These are phyloP conservation scores for Hanleya hanleyi DNA, from an alignment of 2,888 invertebrate species.

Conservation along the genomic window DNA sequence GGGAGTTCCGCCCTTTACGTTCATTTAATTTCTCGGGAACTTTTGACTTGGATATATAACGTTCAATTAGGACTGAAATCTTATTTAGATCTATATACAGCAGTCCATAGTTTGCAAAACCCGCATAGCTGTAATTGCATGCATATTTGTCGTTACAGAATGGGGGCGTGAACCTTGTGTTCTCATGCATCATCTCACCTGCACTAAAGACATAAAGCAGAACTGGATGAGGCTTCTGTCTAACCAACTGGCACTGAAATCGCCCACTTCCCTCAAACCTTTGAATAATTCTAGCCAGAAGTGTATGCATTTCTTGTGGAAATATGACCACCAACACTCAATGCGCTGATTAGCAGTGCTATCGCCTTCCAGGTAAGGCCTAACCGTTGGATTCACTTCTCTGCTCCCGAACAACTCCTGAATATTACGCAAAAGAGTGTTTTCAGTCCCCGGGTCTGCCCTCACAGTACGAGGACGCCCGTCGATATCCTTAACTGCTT, in stretches of 20 bases:
- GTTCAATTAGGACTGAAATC: too few relatives aligned
- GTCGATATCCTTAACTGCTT: neutral
- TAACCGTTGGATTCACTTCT: too few relatives aligned
- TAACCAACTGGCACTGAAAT: neutral
- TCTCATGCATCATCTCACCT: too few relatives aligned
- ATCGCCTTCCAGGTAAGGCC: neutral
- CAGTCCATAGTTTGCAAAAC: too few relatives aligned
- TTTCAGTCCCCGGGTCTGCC: conserved; percentile 8
- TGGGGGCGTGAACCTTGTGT: too few relatives aligned
- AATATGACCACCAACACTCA: neutral
- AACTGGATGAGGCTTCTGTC: neutral
- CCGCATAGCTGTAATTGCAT: too few relatives aligned
- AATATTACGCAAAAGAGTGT: neutral
- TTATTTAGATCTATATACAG: too few relatives aligned
- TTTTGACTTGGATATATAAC: too few relatives aligned
- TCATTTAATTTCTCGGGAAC: too few relatives aligned
- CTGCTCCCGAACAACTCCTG: neutral
- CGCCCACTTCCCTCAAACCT: neutral
- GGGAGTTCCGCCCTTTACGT: too few relatives aligned
- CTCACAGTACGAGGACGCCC: neutral
- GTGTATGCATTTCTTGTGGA: neutral
- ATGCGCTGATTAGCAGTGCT: neutral
- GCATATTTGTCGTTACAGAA: too few relatives aligned
- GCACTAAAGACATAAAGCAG: neutral
- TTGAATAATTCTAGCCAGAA: neutral